These are phyloP conservation scores for Rhogogaster chlorosoma DNA, from an alignment of 2,888 invertebrate genomes.

Conservation along the genomic window DNA sequence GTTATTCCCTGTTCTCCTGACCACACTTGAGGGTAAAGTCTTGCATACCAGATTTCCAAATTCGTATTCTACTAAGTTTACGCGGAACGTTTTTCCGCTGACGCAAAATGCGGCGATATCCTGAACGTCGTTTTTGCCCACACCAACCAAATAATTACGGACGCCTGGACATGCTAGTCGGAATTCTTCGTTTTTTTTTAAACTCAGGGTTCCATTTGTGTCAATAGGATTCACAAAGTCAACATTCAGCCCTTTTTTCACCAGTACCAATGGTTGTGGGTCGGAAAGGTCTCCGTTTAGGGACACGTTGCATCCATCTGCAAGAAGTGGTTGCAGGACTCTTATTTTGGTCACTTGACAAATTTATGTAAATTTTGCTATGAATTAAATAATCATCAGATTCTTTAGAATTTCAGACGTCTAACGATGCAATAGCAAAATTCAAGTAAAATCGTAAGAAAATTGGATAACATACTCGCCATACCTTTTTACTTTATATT, in stretches of 20 bases:
- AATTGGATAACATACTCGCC: neutral
- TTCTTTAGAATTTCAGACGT: neutral
- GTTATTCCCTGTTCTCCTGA: constrained; percentile 62
- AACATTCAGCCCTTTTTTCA: constrained; percentile 44
- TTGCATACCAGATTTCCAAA: constrained; percentile 72
- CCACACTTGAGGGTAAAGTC: constrained; percentile 66
- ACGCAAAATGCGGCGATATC: constrained; percentile 61
- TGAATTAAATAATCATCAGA: neutral
- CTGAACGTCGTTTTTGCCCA: constrained; percentile 47
- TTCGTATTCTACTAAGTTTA: constrained; percentile 56
- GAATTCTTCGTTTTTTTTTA: constrained; percentile 61
- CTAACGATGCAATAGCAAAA: neutral
- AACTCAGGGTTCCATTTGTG: constrained; percentile 57
- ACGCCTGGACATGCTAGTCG: constrained; percentile 68
- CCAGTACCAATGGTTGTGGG: constrained; percentile 82
- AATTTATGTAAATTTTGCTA: neutral
- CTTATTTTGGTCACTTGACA: neutral
- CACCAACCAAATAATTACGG: constrained; percentile 61
- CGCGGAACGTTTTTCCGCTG: constrained; percentile 59
- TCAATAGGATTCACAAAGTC: constrained; percentile 64
- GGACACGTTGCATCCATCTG: constrained; percentile 76
- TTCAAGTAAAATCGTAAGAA: neutral
- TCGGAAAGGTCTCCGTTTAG: constrained; percentile 79
- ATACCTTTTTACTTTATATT: neutral
- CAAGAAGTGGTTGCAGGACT: neutral